Evolutionary conservation across 2,113 vertebrate genomes (phyloP).

Genomic region (Pelodiscus sinensis): DNA sequence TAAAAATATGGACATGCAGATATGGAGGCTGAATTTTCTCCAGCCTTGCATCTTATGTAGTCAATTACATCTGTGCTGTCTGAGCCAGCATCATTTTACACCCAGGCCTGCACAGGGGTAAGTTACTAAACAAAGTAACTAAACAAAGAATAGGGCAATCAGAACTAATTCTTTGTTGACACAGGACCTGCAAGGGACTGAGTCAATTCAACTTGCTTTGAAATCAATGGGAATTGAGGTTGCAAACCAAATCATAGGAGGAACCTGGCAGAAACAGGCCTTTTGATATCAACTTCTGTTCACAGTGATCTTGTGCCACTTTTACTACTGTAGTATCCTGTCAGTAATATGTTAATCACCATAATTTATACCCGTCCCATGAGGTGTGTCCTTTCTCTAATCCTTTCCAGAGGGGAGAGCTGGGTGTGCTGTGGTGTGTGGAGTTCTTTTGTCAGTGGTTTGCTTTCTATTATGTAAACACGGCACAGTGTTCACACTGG

Average conservation of each 20-base stretch:
- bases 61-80: background rate
- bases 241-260: background rate
- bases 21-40: background rate
- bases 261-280: background rate
- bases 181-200: background rate
- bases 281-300: background rate
- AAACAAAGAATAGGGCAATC: background rate
- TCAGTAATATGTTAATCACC: background rate
- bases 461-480: rapidly evolving
- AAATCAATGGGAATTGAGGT: background rate
- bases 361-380: background rate
- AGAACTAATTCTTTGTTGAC: background rate
- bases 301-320: rapidly evolving
- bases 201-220: background rate
- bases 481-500: rapidly evolving
- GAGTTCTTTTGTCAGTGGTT: background rate
- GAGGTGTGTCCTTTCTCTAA: background rate
- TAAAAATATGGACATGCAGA: background rate
- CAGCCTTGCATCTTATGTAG: background rate
- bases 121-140: background rate
- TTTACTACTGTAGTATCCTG: background rate
- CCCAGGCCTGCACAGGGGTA: background rate
- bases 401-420: background rate
- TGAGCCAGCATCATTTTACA: background rate
- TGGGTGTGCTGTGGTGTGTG: background rate